Base-by-base conservation (phyloP, 64 coral and sea anemone genomes). In the Montipora efflorescens region DNA sequence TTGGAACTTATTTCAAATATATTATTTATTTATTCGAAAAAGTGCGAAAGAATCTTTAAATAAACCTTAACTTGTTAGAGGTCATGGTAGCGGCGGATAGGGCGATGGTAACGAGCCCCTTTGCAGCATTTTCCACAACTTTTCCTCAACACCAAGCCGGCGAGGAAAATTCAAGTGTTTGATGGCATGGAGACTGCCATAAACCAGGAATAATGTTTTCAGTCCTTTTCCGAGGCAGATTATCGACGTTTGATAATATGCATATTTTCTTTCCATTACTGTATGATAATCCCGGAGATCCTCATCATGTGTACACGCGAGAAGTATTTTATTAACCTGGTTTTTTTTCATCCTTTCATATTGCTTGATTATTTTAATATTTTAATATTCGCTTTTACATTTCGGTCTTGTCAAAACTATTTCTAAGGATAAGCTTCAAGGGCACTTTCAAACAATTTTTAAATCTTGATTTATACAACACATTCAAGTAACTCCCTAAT, bases 1-100 rank as follows among this genome's bases (percentile, higher is more conserved):
- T 43, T 14, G 36, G 8, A 47, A 14, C 28, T 46, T 36, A 36
- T 36, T 36, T 36, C 36, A 36, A 36, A 36, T 46, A 76, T 76
- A 76, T 76, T 76, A 76, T 76, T 76, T 76, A 76, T 76, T 76
- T 76, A 76, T 73, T 23, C 19, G 69, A 3, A 73, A 36, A 67
- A 67, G 62, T 67, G 15, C 5, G 68, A 21, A 71, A 71, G 68
- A 71, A 71, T 80, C 21, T 82, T 15, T 14, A 82, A 20, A 36
- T 82, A 64, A 82, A 61, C 20, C 28, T 19, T 52, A 79, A 9
- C 46, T 79, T 7, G n/a, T 79, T 79, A n/a, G 6, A 80, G 52
- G 68, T 71, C 21, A 67, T 15, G 20, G 21, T 71, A 71, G 68
- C 68, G 2, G 18, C 14, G 21, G 5, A 71, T 64, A 4, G 13